Base-by-base conservation (phyloP, 2,888 invertebrate species). In the Drosophila putrida region DNA sequence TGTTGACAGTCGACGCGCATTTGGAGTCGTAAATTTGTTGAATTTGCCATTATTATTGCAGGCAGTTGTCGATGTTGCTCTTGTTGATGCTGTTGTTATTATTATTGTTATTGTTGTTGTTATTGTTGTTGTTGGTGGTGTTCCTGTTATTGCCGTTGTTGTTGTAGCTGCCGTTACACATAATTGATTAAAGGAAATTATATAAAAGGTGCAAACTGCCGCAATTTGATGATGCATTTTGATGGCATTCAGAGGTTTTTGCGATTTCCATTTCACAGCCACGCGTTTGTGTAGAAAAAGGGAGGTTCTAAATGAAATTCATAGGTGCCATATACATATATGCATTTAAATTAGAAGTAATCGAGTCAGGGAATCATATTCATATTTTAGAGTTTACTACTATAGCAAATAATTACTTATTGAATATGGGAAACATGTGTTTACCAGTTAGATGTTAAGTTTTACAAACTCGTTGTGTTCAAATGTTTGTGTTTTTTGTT, bases 171-270 rank as follows among this genome's bases (percentile, higher is more conserved):
- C 63, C 60, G 67, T 68, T 71, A 68, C 87, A 73, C 81, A 78
- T 81, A 84, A 87, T 82, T 82, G 78, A 82, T 87, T 81, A 87
- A 81, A 62, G 65, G 69, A 84, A 76, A 81, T 87, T 76, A 73
- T 70, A 79, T 80, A 82, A 84, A 80, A 84, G 80, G 85, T 80
- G 85, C 80, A 84, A 84, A 80, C 74, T 75, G 75, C 78, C 69
- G 57, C 74, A 75, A 75, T 74, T 75, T 57, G 75, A 78, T 78
- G 75, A 73, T 78, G 75, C 75, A 75, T 78, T 75, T 63, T 64
- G 75, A 68, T 78, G 74, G 65, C 65, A 61, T 61, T 76, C 74
- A 50, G 44, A 64, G 55, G 53, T 51, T 54, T 71, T 53, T 25
- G 46, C 44, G 36, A 59, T 78, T 63, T 63, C 38, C 62, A 75